These are phyloP conservation scores for Sitta europaea DNA, from an alignment of 2,113 vertebrate genomes.

Conservation along the genomic window DNA sequence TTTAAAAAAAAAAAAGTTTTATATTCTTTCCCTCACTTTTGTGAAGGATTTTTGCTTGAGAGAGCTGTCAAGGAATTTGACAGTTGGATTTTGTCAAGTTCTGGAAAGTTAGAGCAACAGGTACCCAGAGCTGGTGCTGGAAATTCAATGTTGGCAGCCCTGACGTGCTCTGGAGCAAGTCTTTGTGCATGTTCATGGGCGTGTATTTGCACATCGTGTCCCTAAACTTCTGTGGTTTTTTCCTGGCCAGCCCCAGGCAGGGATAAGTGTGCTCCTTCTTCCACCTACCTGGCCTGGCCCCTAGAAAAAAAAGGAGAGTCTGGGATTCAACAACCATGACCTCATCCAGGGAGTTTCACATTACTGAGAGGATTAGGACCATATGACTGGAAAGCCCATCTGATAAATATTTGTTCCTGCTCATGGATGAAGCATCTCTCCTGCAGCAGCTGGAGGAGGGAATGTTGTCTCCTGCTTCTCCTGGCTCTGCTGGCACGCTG, in stretches of 20 bases:
- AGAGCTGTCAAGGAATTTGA: neutral
- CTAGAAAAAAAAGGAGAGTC: neutral
- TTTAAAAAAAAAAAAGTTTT: neutral
- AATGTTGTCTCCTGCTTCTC: neutral
- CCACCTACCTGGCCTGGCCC: neutral
- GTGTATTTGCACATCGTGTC: neutral
- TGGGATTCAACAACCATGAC: conserved; percentile 20
- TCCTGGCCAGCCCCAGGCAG: neutral
- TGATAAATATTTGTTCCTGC: conserved; percentile 40
- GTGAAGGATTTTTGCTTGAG: neutral
- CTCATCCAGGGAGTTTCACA: conserved; percentile 38
- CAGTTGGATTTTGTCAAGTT: neutral
- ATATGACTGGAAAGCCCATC: conserved; percentile 40
- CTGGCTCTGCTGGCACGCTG: neutral
- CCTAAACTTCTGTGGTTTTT: neutral
- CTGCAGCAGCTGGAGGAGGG: neutral
- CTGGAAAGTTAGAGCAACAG: neutral
- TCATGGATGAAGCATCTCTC: neutral
- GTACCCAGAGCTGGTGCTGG: neutral
- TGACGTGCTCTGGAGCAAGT: neutral
- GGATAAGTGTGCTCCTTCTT: neutral
- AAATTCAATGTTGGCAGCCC: neutral
- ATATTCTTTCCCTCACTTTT: neutral
- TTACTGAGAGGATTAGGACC: conserved; percentile 29
- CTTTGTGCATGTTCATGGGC: neutral